Percentiles rank a stretch among this genome's conserved stretches.
Evolutionary conservation across 2,888 invertebrate species (phyloP).

Genomic region (Heliconius ismenius): DNA sequence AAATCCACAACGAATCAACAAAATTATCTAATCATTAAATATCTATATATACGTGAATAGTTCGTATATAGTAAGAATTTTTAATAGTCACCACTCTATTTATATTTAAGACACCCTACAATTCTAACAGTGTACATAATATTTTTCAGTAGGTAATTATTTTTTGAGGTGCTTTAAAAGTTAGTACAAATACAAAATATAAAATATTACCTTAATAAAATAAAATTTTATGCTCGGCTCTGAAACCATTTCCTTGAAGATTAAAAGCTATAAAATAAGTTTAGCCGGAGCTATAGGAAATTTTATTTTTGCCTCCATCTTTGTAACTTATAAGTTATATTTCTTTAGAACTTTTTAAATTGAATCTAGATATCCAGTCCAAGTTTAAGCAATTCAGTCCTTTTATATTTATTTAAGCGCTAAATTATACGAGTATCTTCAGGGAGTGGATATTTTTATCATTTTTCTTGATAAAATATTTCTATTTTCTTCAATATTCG

Average conservation of each 20-base stretch:
- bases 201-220: constrained; percentile 18
- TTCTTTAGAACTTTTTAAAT: constrained; percentile 67
- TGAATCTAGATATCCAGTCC: constrained; percentile 55
- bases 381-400: constrained; percentile 47
- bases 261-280: constrained; percentile 24
- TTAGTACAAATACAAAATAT: neutral
- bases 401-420: constrained; percentile 30
- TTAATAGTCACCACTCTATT: too few species aligned
- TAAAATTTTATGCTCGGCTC: constrained; percentile 9
- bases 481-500: neutral
- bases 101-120: too few species aligned
- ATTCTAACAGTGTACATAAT: neutral
- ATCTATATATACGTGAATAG: neutral
- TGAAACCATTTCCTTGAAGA: constrained; percentile 20
- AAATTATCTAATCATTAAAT: neutral
- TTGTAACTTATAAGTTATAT: constrained; percentile 49
- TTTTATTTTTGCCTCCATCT: constrained; percentile 26
- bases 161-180: neutral
- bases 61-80: neutral
- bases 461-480: neutral
- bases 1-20: neutral
- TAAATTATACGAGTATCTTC: constrained; percentile 13
- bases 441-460: neutral
- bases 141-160: neutral
- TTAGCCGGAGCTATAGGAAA: constrained; percentile 16